These are phyloP conservation scores for Morone saxatilis DNA, from an alignment of 2,113 vertebrate species.

Conservation along the genomic window DNA sequence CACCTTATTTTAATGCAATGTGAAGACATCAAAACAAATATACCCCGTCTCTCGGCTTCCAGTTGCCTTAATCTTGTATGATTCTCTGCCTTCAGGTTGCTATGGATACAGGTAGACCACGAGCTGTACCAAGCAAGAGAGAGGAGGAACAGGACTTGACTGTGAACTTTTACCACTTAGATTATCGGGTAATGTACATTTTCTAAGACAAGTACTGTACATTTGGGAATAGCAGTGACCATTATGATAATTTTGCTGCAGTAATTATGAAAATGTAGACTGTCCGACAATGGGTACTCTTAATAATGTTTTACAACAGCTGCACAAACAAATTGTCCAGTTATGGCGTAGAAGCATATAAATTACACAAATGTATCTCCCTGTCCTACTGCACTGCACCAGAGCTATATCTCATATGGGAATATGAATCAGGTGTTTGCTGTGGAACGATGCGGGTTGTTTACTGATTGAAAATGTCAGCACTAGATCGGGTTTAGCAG, in stretches of 20 bases:
- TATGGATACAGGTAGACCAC: slow-evolving; percentile 73
- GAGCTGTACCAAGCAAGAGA: neutral
- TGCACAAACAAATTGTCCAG: slow-evolving; percentile 48
- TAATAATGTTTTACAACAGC: slow-evolving; percentile 26
- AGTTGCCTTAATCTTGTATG: slow-evolving; percentile 41
- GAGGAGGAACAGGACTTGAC: neutral
- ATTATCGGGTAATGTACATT: slow-evolving; percentile 17
- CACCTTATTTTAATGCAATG: slow-evolving; percentile 32
- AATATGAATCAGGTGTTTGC: slow-evolving; percentile 5
- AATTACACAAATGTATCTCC: slow-evolving; percentile 1
- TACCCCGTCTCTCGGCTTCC: slow-evolving; percentile 28
- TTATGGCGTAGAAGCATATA: slow-evolving; percentile 30
- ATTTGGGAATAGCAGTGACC: slow-evolving; percentile 22
- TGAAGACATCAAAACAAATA: slow-evolving; percentile 65
- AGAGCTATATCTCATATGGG: neutral
- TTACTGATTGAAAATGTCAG: slow-evolving; percentile 45
- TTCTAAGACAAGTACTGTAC: neutral
- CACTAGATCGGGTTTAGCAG: neutral
- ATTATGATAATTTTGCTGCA: slow-evolving; percentile 44
- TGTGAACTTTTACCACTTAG: slow-evolving; percentile 9
- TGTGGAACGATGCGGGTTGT: neutral
- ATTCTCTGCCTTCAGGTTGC: slow-evolving; percentile 63
- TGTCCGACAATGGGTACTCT: neutral
- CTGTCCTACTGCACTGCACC: neutral
- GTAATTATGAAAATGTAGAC: slow-evolving; percentile 51